Evolutionary conservation across 2,113 vertebrate genomes (phyloP), one percentile per base, ranked within the genome.

Genomic region (Periophthalmus modestus): DNA sequence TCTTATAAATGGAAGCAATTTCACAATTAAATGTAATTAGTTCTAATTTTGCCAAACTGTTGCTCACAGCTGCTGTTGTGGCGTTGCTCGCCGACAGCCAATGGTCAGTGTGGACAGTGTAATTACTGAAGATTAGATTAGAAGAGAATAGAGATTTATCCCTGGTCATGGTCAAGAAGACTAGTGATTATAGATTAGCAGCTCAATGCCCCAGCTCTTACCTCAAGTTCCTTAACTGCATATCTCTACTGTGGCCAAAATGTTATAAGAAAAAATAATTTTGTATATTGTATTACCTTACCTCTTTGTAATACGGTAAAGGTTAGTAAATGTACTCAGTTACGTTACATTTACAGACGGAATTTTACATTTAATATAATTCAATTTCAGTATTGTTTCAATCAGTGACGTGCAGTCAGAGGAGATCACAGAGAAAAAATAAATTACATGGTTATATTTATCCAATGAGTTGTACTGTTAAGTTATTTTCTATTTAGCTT

Each of bases 11-110:
- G 24, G 57, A 59, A 62, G 59, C 28, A 34, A 62, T 62, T 62
- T 62, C 59, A 62, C 59, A 62, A 62, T 62, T 62, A 62, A 62
- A 36, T 62, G 28, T 62, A 62, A 62, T 62, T 62, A 34, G 59
- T 34, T 5, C 59, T 62, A 62, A 62, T 62, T 62, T 15, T 62
- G 28, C 59, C 59, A 62, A 62, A 62, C 59, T 62, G 59, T 34
- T 34, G 28, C 59, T 16, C 59, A 19, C 59, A 62, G 59, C 59
- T 62, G 59, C 28, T 34, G 58, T 28, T 33, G 28, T 34, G 57
- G 59, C 59, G 15, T 15, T 9, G 24, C 28, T 34, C 15, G 13
- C 24, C 7, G 12, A 62, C 16, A 28, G 28, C 28, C 59, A 34
- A 18, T 33, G 59, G 59, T 33, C 28, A 34, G 28, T 34, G 28